Evolutionary conservation across 2,888 invertebrate genomes (phyloP), one percentile per base, ranked within the genome.

Genomic region (Chrysolina oricalcia): DNA sequence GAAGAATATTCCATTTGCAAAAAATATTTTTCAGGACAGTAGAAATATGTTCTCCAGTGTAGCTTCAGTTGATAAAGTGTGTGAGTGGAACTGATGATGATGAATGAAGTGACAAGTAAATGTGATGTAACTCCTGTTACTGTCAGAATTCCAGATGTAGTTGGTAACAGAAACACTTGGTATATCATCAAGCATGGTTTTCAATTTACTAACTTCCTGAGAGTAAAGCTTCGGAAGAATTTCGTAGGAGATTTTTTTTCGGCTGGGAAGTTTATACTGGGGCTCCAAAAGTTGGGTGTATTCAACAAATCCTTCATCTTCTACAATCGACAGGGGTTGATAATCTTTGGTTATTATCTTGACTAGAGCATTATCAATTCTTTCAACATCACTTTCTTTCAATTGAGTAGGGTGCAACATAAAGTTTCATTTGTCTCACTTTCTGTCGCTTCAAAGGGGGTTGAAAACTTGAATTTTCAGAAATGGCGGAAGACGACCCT

Each of bases 101-200:
- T 69, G 73, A 62, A 82, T 82, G 77, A 84, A 84, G 77, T 85
- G 83, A 35, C 74, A 50, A 9, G 83, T 84, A 27, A 81, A 78
- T n/a, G 82, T 83, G 9, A 81, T 71, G 72, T 82, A 85, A 1
- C 76, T 59, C 65, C 56, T 81, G 48, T n/a, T n/a, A n/a, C n/a
- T n/a, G n/a, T n/a, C n/a, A n/a, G n/a, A n/a, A n/a, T n/a, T n/a
- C n/a, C n/a, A 64, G 4, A 64, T 64, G 70, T 85, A 82, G 40
- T 83, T 83, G n/a, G 84, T 85, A 56, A 83, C 72, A 43, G 81
- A 75, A 70, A 81, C 59, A 74, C 76, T 10, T 10, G 11, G 15
- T 15, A 48, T 5, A 64, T 13, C 10, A 46, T 23, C 6, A 46
- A 19, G 50, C 78, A 81, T 70, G n/a, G n/a, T n/a, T n/a, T n/a